Evolutionary conservation across 1,140 invertebrate genomes (phyloP), one percentile per base, ranked within the genome.

Genomic region (Heliconius hewitsoni): DNA sequence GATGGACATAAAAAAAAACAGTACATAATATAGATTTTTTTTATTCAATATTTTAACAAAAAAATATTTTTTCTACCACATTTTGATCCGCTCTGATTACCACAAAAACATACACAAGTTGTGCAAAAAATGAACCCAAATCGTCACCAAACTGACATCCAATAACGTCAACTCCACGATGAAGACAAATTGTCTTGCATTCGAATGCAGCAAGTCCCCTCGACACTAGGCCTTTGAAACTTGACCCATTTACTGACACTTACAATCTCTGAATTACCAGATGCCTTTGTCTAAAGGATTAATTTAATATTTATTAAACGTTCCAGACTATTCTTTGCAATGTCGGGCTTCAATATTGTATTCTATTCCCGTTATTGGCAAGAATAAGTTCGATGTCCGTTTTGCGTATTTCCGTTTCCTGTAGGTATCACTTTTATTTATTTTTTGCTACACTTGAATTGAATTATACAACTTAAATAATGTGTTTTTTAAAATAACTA

Each of bases 141-240:
- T 73, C 76, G 76, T 52, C 71, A 42, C 76, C 73, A 66, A 77
- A 77, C 76, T 70, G 79, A 50, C 42, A 27, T 76, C 71, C 74
- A 76, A 76, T 76, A 66, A 60, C 74, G 52, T 71, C 66, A 75
- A 71, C 71, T 66, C n/a, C 75, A 77, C 79, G 82, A 86, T 81
- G 81, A 86, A 86, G 84, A 86, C 81, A 84, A 85, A 84, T 83
- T 75, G 73, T 42, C 76, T 34, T 76, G 81, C 76, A 78, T 27
- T 55, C 42, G 70, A 83, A 73, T 80, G 73, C 74, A 70, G 37
- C 73, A 39, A 75, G 74, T 30, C 27, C 60, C 73, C 77, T 73
- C 19, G 72, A 66, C 75, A 74, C n/a, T 34, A 73, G 60, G 78
- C 78, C 74, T 80, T 80, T 80, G 74, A 73, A 77, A 86, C 76